phyloP scores from a whole-genome alignment of 2,797 vertebrate genomes.

The Leucoraja ocellata region DNA sequence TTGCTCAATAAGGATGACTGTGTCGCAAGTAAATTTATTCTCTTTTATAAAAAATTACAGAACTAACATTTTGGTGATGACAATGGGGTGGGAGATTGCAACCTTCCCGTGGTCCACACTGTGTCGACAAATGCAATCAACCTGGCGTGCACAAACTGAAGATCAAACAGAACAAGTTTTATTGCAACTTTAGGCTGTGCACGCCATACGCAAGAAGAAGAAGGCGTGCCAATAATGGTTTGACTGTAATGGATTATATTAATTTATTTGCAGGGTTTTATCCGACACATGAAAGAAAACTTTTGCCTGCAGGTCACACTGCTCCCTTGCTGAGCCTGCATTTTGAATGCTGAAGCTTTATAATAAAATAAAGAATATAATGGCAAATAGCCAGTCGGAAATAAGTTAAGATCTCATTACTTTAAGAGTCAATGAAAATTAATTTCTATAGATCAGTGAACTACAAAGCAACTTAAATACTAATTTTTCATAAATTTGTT shows the following conservation, averaged over 20 bases:
- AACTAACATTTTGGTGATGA: not conserved
- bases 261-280: not conserved
- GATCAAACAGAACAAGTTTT: no score
- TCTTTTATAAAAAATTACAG: not conserved
- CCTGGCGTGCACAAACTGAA: no score
- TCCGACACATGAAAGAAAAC: not conserved
- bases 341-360: not conserved
- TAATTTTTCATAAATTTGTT: not conserved
- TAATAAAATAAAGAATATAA: slow-evolving; percentile 15
- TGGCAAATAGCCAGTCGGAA: slow-evolving; percentile 8
- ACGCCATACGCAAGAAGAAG: no score
- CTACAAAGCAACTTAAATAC: slow-evolving; percentile 39
- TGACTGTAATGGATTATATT: not conserved
- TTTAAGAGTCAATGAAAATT: not conserved
- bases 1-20: no score
- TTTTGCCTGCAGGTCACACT: slow-evolving; percentile 3
- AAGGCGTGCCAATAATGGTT: not conserved
- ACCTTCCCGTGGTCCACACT: no score
- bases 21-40: no score
- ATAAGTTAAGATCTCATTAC: slow-evolving; percentile 39
- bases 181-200: no score
- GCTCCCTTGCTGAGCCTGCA: not conserved
- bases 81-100: no score
- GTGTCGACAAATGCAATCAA: no score
- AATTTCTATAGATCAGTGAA: slow-evolving; percentile 42